Percentiles rank a stretch among this genome's conserved stretches.
These are phyloP conservation scores for Lagodon rhomboides DNA, from an alignment of 2,797 vertebrate species.

Conservation along the genomic window DNA sequence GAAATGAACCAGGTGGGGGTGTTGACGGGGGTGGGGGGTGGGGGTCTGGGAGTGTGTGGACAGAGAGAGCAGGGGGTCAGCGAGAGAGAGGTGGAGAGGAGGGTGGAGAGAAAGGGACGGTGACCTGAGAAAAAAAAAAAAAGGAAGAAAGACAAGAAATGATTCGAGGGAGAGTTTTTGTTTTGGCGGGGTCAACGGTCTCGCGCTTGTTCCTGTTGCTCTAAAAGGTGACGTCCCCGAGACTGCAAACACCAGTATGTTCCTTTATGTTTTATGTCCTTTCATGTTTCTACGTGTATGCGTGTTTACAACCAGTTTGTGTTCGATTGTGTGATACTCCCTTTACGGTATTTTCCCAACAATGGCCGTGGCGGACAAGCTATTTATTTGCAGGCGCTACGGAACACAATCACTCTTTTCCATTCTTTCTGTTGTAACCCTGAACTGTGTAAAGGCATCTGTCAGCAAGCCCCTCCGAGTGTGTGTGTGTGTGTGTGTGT, in stretches of 20 bases:
- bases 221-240: constrained; percentile 24
- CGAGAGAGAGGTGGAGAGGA: constrained; percentile 46
- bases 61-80: constrained; percentile 26
- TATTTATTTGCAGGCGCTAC: constrained; percentile 62
- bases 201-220: constrained; percentile 42
- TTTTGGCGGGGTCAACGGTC: constrained; percentile 57
- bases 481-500: constrained; percentile 40
- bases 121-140: constrained; percentile 24
- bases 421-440: constrained; percentile 47
- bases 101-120: constrained; percentile 27
- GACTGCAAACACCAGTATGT: constrained; percentile 33
- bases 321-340: constrained; percentile 54
- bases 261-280: constrained; percentile 7
- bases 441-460: constrained; percentile 57
- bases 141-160: constrained; percentile 17
- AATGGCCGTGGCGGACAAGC: constrained; percentile 54
- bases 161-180: constrained; percentile 34
- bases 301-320: constrained; percentile 48
- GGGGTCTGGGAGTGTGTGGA: constrained; percentile 1
- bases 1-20: constrained; percentile 70
- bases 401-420: constrained; percentile 42
- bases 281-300: constrained; percentile 42
- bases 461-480: constrained; percentile 39
- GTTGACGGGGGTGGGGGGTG: constrained; percentile 9
- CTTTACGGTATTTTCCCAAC: constrained; percentile 66